phyloP scores from a whole-genome alignment of 2,797 vertebrate genomes.

The Leptoclinus maculatus region DNA sequence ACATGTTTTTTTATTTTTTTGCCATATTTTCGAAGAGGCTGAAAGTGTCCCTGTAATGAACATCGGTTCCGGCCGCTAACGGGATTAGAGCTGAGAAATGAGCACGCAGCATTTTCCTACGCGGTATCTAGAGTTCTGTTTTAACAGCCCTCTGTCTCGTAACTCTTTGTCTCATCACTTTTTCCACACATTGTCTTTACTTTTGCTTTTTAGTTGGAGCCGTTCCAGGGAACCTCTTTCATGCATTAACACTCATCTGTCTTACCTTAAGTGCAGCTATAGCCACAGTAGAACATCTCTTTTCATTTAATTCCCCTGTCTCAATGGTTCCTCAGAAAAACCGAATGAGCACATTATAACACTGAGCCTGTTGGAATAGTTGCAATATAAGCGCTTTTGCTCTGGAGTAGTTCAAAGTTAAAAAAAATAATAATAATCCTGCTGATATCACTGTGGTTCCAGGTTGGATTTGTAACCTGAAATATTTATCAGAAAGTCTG shows the following conservation, averaged over 20 bases:
- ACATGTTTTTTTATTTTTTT: constrained; percentile 28
- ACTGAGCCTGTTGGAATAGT: background rate
- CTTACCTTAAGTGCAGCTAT: background rate
- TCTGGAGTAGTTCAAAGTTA: too few species aligned
- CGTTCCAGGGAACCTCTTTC: background rate
- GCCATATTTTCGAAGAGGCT: constrained; percentile 51
- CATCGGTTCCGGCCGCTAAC: constrained; percentile 56
- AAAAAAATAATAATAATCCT: too few species aligned
- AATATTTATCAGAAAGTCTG: too few species aligned
- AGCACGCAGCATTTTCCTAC: constrained; percentile 53
- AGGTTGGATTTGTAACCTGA: too few species aligned
- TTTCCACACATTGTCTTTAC: background rate
- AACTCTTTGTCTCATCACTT: constrained; percentile 36
- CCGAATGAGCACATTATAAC: background rate
- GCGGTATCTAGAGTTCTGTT: constrained; percentile 12
- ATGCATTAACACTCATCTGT: background rate
- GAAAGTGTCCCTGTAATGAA: constrained; percentile 69
- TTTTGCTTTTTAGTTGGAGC: background rate
- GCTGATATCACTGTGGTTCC: too few species aligned
- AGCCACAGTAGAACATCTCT: background rate
- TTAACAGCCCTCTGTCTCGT: constrained; percentile 9
- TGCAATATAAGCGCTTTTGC: too few species aligned
- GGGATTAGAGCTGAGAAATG: constrained; percentile 61
- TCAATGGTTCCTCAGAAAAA: background rate
- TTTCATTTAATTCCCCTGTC: background rate